Percentiles rank a stretch among this genome's conserved stretches.
phyloP scores from a whole-genome alignment of 2,113 vertebrate species.

The Empidonax alnorum region DNA sequence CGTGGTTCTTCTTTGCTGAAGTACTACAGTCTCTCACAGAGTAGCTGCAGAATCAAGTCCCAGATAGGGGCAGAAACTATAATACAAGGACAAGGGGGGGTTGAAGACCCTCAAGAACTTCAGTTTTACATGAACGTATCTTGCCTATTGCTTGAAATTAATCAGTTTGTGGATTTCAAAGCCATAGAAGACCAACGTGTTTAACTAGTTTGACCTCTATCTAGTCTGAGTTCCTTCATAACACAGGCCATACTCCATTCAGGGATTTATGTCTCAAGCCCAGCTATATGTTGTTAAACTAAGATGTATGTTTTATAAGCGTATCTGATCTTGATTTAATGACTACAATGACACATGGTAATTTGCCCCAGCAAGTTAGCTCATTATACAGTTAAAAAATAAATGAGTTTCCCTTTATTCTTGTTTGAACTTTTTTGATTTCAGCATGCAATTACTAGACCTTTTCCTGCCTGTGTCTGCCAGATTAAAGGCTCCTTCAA shows the following conservation, averaged over 20 bases:
- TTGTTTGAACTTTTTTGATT: conserved; percentile 35
- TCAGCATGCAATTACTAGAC: conserved; percentile 10
- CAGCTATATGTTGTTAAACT: not conserved
- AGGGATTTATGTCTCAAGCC: conserved; percentile 12
- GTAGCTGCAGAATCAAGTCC: not conserved
- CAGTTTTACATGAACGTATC: not conserved
- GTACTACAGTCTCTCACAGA: not conserved
- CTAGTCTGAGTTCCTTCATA: not conserved
- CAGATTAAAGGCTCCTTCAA: conserved; percentile 45
- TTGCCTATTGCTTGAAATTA: not conserved
- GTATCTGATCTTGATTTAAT: conserved; percentile 37
- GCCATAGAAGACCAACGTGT: not conserved
- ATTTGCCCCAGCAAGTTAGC: conserved; percentile 13
- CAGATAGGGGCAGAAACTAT: not conserved
- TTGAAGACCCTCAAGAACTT: not conserved
- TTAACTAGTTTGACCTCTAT: not conserved
- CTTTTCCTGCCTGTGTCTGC: not conserved
- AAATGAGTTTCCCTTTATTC: conserved; percentile 21
- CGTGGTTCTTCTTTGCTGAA: not conserved
- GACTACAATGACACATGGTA: conserved; percentile 29
- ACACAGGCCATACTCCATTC: not conserved
- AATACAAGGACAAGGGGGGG: not conserved
- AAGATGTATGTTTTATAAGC: conserved; percentile 37
- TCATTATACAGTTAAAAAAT: conserved; percentile 28
- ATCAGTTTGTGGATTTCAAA: not conserved